Evolutionary conservation across 2,888 invertebrate genomes (phyloP).

Genomic region (Pycnomerus fuliginosus): DNA sequence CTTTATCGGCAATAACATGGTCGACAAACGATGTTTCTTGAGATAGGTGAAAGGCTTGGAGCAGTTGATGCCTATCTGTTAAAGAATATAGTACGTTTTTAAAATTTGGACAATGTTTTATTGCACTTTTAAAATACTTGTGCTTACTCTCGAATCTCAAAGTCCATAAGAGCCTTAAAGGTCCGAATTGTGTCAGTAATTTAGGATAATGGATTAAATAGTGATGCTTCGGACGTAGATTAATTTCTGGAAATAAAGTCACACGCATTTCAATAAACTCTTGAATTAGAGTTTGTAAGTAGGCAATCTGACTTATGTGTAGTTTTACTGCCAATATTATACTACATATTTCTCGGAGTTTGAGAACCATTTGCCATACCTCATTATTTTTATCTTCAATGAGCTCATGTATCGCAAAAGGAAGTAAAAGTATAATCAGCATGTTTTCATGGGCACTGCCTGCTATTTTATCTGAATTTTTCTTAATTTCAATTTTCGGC

Average conservation of each 20-base stretch:
- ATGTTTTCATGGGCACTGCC: not conserved
- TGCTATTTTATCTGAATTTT: not conserved
- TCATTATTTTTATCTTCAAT: not conserved
- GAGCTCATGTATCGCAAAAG: no score
- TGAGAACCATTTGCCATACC: not conserved
- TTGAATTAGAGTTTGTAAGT: not conserved
- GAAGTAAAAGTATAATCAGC: not conserved
- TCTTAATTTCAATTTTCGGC: not conserved
- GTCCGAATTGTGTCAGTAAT: slow-evolving; percentile 28
- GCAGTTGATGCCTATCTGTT: slow-evolving; percentile 23
- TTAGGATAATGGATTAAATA: slow-evolving; percentile 30
- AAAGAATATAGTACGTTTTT: slow-evolving; percentile 19
- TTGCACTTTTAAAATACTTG: slow-evolving; percentile 22
- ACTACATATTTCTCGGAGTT: not conserved
- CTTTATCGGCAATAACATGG: no score
- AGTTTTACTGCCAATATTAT: not conserved
- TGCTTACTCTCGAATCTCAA: slow-evolving; percentile 33
- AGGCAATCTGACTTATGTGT: not conserved
- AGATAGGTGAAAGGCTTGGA: slow-evolving; percentile 7
- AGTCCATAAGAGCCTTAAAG: slow-evolving; percentile 25
- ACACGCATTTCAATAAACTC: not conserved
- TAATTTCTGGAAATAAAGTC: slow-evolving; percentile 11
- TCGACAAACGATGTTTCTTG: no score
- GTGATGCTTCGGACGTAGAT: slow-evolving; percentile 31
- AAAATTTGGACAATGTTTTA: slow-evolving; percentile 16